These are phyloP conservation scores for Planiliza haematocheilus DNA, from an alignment of 2,113 vertebrate genomes.

Conservation along the genomic window DNA sequence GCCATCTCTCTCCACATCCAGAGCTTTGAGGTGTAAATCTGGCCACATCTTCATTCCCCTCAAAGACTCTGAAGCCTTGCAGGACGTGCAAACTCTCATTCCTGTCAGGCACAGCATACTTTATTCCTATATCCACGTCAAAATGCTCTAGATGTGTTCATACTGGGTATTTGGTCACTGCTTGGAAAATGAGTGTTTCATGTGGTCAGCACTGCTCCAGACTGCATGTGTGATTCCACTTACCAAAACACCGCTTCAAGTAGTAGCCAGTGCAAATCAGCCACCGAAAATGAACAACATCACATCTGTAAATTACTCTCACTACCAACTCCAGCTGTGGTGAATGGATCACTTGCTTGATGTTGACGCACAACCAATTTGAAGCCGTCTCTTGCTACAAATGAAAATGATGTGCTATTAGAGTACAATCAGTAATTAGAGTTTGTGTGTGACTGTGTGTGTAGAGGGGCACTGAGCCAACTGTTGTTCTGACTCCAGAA, in stretches of 20 bases:
- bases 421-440: slow-evolving; percentile 45
- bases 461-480: slow-evolving; percentile 19
- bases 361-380: slow-evolving; percentile 31
- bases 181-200: slow-evolving; percentile 29
- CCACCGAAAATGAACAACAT: slow-evolving; percentile 10
- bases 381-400: slow-evolving; percentile 38
- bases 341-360: slow-evolving; percentile 58
- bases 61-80: slow-evolving; percentile 5
- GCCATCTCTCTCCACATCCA: slow-evolving; percentile 9
- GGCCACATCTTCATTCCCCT: slow-evolving; percentile 32
- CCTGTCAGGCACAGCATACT: slow-evolving; percentile 2
- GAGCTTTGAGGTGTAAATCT: slow-evolving; percentile 39
- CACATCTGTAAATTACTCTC: slow-evolving; percentile 61
- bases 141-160: slow-evolving; percentile 20
- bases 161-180: slow-evolving; percentile 20
- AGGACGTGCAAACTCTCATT: not conserved
- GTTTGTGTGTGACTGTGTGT: slow-evolving; percentile 36
- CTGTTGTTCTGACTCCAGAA: slow-evolving; percentile 37
- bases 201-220: slow-evolving; percentile 28
- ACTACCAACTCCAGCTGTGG: slow-evolving; percentile 58
- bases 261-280: slow-evolving; percentile 36
- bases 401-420: slow-evolving; percentile 54
- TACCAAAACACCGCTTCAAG: slow-evolving; percentile 47
- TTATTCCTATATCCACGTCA: not conserved
- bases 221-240: slow-evolving; percentile 28